Evolutionary conservation across 2,113 vertebrate species (phyloP).

Genomic region (Lasiurus cinereus): DNA sequence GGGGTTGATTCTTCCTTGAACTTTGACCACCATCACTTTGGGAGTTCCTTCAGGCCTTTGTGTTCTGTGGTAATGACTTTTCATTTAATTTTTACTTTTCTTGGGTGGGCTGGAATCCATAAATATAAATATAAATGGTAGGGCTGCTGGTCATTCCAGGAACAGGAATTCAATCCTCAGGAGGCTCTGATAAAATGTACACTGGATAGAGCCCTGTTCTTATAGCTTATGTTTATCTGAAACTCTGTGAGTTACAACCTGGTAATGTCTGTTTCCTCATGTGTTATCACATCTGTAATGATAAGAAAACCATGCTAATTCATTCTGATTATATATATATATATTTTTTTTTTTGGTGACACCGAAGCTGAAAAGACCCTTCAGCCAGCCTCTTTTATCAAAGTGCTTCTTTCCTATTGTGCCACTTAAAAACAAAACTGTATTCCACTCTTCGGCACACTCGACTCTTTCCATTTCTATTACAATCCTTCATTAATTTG

Average conservation of each 20-base stretch:
- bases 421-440: constrained; percentile 70
- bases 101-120: constrained; percentile 39
- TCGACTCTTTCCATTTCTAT: constrained; percentile 73
- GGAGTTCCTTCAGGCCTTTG: not conserved
- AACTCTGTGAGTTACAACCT: constrained; percentile 57
- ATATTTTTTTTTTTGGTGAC: not conserved
- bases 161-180: constrained; percentile 39
- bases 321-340: not conserved
- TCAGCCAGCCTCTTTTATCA: constrained; percentile 63
- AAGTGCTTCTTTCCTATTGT: constrained; percentile 55
- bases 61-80: constrained; percentile 51
- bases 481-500: constrained; percentile 77
- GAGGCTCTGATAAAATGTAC: constrained; percentile 49
- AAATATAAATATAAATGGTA: constrained; percentile 50
- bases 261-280: constrained; percentile 60
- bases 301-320: constrained; percentile 72
- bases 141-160: not conserved
- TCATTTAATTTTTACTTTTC: constrained; percentile 51
- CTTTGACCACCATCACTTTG: not conserved
- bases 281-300: constrained; percentile 54
- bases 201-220: not conserved
- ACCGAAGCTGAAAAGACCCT: constrained; percentile 64
- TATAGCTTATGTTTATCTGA: constrained; percentile 6
- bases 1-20: not conserved
- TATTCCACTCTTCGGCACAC: constrained; percentile 37